Evolutionary conservation across 2,888 invertebrate genomes (phyloP).

Genomic region (Drosophila incognita): DNA sequence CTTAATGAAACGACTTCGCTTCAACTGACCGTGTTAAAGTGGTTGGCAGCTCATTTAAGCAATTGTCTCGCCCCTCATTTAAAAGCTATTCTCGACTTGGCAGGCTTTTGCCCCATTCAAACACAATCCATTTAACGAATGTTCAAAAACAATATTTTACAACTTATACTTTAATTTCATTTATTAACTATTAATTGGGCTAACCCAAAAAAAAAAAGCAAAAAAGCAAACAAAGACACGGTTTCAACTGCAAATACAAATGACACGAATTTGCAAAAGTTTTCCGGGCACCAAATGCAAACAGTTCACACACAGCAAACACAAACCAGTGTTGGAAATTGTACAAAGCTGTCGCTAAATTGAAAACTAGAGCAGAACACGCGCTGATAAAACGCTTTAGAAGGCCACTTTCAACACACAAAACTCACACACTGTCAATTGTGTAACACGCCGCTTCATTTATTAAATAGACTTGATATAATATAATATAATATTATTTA

Average conservation of each 20-base stretch:
- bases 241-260: constrained; percentile 67
- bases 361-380: constrained; percentile 52
- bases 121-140: constrained; percentile 63
- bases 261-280: constrained; percentile 64
- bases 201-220: constrained; percentile 19
- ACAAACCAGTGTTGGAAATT: constrained; percentile 56
- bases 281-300: constrained; percentile 68
- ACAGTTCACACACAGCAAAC: constrained; percentile 47
- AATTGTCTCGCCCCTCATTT: constrained; percentile 81
- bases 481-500: constrained; percentile 32
- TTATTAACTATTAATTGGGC: constrained; percentile 46
- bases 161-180: constrained; percentile 33
- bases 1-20: constrained; percentile 13
- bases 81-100: constrained; percentile 85
- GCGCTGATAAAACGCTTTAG: constrained; percentile 56
- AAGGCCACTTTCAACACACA: constrained; percentile 45
- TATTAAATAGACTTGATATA: constrained; percentile 41
- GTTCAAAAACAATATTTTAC: constrained; percentile 30
- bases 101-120: constrained; percentile 84
- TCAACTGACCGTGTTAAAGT: constrained; percentile 9
- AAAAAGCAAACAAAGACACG: constrained; percentile 43
- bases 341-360: constrained; percentile 63
- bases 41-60: constrained; percentile 77
- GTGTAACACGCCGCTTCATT: constrained; percentile 63
- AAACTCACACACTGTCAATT: constrained; percentile 43